These are phyloP conservation scores for Hoplias malabaricus DNA, from an alignment of 2,113 vertebrate genomes.

Conservation along the genomic window DNA sequence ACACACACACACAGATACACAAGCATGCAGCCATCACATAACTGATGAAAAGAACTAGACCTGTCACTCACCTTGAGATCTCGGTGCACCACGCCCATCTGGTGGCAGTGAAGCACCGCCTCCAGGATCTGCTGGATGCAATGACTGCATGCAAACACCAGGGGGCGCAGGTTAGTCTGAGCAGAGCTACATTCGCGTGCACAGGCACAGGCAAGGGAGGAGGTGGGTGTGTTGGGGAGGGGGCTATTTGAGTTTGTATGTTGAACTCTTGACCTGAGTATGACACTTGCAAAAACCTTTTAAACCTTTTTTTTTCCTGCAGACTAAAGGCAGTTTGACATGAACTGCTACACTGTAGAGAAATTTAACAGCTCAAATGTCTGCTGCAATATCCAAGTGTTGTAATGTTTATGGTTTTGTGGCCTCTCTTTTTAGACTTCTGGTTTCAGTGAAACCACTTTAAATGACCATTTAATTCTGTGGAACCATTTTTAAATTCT, in stretches of 20 bases:
- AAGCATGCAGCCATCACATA: slow-evolving; percentile 6
- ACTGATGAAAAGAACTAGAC: slow-evolving; percentile 20
- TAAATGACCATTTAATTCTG: too few relatives aligned
- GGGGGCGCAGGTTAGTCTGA: slow-evolving; percentile 77
- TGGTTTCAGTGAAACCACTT: too few relatives aligned
- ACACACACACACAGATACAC: slow-evolving; percentile 9
- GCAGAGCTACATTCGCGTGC: slow-evolving; percentile 62
- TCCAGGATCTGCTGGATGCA: slow-evolving; percentile 98
- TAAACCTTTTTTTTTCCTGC: too few relatives aligned
- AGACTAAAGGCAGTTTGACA: too few relatives aligned
- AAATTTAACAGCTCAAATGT: too few relatives aligned
- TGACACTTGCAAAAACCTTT: background rate
- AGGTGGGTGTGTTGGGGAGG: background rate
- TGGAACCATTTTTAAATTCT: too few relatives aligned
- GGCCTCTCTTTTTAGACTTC: too few relatives aligned
- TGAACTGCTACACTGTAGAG: too few relatives aligned
- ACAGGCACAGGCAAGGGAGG: slow-evolving; percentile 52
- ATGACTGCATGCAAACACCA: slow-evolving; percentile 90
- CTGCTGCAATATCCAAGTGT: too few relatives aligned
- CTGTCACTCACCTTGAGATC: slow-evolving; percentile 93
- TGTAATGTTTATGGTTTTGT: too few relatives aligned
- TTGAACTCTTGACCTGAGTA: background rate
- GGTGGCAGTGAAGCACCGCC: slow-evolving; percentile 94
- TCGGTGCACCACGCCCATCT: slow-evolving; percentile 96
- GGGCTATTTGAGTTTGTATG: background rate